Conservation (phyloP, 2,888 invertebrate genomes). For the Aspidapion aeneum region DNA sequence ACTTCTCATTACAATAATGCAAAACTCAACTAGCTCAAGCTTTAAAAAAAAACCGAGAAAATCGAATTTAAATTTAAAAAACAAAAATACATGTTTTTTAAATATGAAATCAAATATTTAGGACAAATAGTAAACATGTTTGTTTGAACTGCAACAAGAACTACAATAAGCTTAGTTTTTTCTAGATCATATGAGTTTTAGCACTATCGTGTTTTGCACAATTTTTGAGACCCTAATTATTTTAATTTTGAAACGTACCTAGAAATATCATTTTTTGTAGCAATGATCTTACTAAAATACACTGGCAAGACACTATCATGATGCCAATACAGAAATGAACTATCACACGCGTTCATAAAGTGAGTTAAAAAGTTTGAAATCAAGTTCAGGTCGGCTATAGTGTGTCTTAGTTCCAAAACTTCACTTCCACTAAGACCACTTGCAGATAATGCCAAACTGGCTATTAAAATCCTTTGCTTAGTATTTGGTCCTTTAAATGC, state of each 20-base stretch:
- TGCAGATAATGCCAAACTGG: conserved; percentile 46
- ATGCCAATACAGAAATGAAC: conserved; percentile 80
- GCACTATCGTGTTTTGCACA: too few relatives aligned
- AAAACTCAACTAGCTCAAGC: too few relatives aligned
- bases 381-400: conserved; percentile 62
- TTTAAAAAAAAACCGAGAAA: too few relatives aligned
- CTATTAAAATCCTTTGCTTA: conserved; percentile 40
- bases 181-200: too few relatives aligned
- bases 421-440: conserved; percentile 64
- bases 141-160: too few relatives aligned
- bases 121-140: too few relatives aligned
- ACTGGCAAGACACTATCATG: conserved; percentile 66
- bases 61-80: too few relatives aligned
- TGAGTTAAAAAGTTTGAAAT: conserved; percentile 58
- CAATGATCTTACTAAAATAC: conserved; percentile 71
- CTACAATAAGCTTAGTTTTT: too few relatives aligned
- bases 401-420: conserved; percentile 56
- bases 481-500: conserved; percentile 55
- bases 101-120: too few relatives aligned
- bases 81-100: too few relatives aligned
- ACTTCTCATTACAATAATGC: too few relatives aligned
- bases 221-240: too few relatives aligned
- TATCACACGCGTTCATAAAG: conserved; percentile 63
- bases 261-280: conserved; percentile 61
- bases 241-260: conserved; percentile 52